A percentile compares a stretch with the other conserved stretches of the same genome.
Evolutionary conservation across 2,888 invertebrate species (phyloP).

Genomic region (Scaptomyza flava): DNA sequence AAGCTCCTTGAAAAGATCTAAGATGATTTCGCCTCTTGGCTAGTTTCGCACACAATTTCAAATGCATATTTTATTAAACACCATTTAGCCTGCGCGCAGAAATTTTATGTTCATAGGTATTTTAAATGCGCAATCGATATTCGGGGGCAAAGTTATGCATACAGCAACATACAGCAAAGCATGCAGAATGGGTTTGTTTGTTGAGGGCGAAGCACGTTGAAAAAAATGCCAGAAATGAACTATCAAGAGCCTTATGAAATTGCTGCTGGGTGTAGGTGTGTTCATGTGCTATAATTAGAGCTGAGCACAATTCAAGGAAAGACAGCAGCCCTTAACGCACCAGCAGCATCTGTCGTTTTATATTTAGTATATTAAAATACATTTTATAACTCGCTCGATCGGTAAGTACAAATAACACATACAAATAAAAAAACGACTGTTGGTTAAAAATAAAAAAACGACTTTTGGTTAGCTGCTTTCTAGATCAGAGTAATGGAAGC

Average conservation of each 20-base stretch:
- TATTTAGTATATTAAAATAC: neutral
- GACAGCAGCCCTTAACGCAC: conserved; percentile 22
- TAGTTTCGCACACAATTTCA: conserved; percentile 21
- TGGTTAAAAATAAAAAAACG: no score
- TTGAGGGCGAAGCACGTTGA: conserved; percentile 26
- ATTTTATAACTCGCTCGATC: neutral
- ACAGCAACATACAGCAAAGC: conserved; percentile 7
- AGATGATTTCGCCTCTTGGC: conserved; percentile 1
- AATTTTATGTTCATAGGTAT: conserved; percentile 55
- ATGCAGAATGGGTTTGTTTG: conserved; percentile 6
- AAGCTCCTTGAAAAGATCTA: conserved; percentile 12
- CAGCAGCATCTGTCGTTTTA: conserved; percentile 22
- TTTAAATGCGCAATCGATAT: conserved; percentile 68
- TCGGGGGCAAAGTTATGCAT: conserved; percentile 2
- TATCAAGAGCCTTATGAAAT: conserved; percentile 17
- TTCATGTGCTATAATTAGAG: conserved; percentile 50
- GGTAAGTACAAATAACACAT: neutral
- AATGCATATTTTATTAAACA: conserved; percentile 53
- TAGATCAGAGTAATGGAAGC: no score
- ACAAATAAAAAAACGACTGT: no score
- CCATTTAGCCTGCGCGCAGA: conserved; percentile 43
- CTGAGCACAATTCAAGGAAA: conserved; percentile 26
- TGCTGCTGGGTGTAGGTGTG: conserved; percentile 20
- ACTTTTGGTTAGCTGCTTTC: no score
- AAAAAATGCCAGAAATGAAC: neutral